Evolutionary conservation across 2,888 invertebrate genomes (phyloP), one percentile per base, ranked within the genome.

Genomic region (Eucera pruinosa): DNA sequence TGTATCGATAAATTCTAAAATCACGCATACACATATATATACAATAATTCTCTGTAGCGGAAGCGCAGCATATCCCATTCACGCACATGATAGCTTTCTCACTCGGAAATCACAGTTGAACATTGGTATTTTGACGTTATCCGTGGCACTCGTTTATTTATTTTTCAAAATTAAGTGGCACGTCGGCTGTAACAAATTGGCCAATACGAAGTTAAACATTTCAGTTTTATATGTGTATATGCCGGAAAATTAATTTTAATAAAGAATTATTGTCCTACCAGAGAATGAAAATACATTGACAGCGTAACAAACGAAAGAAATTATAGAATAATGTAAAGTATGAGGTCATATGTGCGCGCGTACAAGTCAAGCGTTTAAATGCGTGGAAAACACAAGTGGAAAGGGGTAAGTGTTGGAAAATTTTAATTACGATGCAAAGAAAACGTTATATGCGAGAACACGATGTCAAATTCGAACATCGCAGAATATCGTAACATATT

Each of bases 21-120:
- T 72, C 72, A 78, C 64, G 54, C 60, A 72, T 68, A 77, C 73
- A 68, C 54, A 23, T 43, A 33, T 52, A 75, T 72, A 65, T 52
- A 48, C 55, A 50, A 54, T 75, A 78, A 75, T 75, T 79, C 65
- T 82, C 75, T 70, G 64, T 74, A 66, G 60, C 65, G 72, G 72
- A 83, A 81, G 78, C 78, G 71, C 73, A 50, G 68, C 64, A 27
- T 65, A 41, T 83, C 62, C 47, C 79, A 76, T 58, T 78, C 82
- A 69, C 62, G 55, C 80, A 64, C 33, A 36, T 67, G 43, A 48
- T 48, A 78, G 45, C 78, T 78, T 78, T 83, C 83, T 83, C 82
- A 83, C 82, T 83, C 82, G 65, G 62, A 84, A 83, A 84, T 84
- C 84, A 84, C 84, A 84, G 84, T 85, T 84, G 80, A 85, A 85